A percentile compares a stretch with the other conserved stretches of the same genome.
phyloP scores from a whole-genome alignment of 1,140 invertebrate species.

The Drosophila albomicans region DNA sequence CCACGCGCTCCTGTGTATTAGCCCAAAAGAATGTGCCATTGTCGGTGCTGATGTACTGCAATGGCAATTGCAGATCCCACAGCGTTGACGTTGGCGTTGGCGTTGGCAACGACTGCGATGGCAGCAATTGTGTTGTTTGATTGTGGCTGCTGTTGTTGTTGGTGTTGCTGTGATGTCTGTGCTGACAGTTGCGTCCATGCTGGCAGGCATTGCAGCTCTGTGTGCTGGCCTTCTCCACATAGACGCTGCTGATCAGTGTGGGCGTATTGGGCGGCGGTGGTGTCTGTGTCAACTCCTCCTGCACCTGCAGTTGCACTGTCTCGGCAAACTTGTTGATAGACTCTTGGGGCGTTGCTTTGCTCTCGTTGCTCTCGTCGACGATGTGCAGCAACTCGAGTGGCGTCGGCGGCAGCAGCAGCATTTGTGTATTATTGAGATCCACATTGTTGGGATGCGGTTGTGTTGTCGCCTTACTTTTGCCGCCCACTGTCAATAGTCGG shows the following conservation, averaged over 20 bases:
- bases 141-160: constrained; percentile 23
- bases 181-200: constrained; percentile 82
- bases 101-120: constrained; percentile 29
- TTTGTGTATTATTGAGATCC: constrained; percentile 78
- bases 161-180: constrained; percentile 56
- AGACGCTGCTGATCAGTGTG: constrained; percentile 71
- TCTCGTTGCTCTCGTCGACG: constrained; percentile 34
- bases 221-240: constrained; percentile 68
- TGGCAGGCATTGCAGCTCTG: constrained; percentile 66
- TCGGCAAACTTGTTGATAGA: constrained; percentile 54
- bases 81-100: constrained; percentile 30
- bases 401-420: constrained; percentile 21
- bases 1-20: constrained; percentile 69
- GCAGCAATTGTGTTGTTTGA: constrained; percentile 3
- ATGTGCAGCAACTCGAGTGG: constrained; percentile 25
- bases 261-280: constrained; percentile 73
- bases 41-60: constrained; percentile 79
- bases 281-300: constrained; percentile 45
- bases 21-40: constrained; percentile 83
- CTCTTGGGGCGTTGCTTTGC: constrained; percentile 54
- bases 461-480: constrained; percentile 51
- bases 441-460: constrained; percentile 80
- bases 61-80: constrained; percentile 57
- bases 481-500: constrained; percentile 68
- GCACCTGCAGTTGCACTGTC: constrained; percentile 31